Percentiles rank a stretch among this genome's conserved stretches.
phyloP scores from a whole-genome alignment of 2,888 invertebrate species.

The Lithosia quadra region DNA sequence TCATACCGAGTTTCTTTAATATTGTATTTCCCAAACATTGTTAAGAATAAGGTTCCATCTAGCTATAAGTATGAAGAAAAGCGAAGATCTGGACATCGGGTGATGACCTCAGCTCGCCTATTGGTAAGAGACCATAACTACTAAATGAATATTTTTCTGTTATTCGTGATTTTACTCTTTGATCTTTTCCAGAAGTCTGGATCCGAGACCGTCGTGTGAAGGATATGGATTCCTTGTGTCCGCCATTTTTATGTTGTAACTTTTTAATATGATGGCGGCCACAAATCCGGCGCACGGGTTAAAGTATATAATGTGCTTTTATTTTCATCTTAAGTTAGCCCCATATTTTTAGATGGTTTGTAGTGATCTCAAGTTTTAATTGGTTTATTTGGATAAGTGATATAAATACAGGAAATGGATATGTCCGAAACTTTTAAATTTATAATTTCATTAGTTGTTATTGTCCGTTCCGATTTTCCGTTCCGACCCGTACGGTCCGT shows the following conservation, averaged over 20 bases:
- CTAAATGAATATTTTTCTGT: conserved; percentile 36
- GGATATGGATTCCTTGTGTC: conserved; percentile 43
- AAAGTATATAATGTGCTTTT: conserved; percentile 68
- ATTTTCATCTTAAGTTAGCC: conserved; percentile 59
- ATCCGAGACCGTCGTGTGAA: conserved; percentile 42
- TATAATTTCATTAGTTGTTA: too few relatives aligned
- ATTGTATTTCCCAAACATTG: conserved; percentile 35
- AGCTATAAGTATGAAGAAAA: conserved; percentile 54
- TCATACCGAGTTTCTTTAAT: conserved; percentile 54
- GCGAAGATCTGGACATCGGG: conserved; percentile 22
- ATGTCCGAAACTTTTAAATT: too few relatives aligned
- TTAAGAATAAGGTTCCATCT: conserved; percentile 36
- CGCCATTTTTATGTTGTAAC: conserved; percentile 36
- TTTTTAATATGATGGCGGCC: conserved; percentile 42
- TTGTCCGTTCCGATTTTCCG: too few relatives aligned
- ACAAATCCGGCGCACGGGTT: conserved; percentile 64
- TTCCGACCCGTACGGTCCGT: too few relatives aligned
- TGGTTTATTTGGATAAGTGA: too few relatives aligned
- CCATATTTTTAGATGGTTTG: conserved; percentile 54
- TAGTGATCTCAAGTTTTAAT: conserved; percentile 47
- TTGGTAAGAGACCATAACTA: conserved; percentile 55
- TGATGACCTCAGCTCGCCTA: conserved; percentile 45
- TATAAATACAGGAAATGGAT: too few relatives aligned
- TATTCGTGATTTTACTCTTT: conserved; percentile 77
- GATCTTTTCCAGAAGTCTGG: conserved; percentile 77